Percentiles rank a stretch among this genome's conserved stretches.
Conservation (phyloP, 1,140 invertebrate genomes). For the Streblospio benedicti region DNA sequence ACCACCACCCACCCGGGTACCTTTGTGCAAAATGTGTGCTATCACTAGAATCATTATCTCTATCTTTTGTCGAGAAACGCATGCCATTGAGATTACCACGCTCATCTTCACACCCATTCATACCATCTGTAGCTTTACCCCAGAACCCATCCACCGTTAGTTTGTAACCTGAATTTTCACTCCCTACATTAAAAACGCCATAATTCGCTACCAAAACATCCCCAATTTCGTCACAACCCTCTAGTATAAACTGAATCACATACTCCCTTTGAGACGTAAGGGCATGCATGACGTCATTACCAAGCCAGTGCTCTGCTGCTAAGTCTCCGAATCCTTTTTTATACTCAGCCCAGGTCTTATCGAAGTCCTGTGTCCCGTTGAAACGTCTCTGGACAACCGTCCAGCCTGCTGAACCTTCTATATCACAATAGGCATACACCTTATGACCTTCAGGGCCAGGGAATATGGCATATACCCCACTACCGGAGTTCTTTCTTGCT, state of each 20-base stretch:
- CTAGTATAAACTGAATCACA: neutral
- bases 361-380: neutral
- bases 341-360: constrained; percentile 1
- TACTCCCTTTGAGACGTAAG: neutral
- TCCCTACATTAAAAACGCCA: neutral
- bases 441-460: too few species aligned
- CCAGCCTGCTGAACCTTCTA: too few species aligned
- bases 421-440: too few species aligned
- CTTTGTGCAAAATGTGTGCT: too few species aligned
- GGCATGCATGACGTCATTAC: neutral
- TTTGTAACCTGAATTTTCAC: neutral
- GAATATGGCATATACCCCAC: too few species aligned
- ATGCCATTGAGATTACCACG: too few species aligned
- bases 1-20: too few species aligned
- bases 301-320: neutral
- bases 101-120: too few species aligned
- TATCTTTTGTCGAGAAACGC: too few species aligned
- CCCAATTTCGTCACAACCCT: neutral
- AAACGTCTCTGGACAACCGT: neutral
- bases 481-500: too few species aligned
- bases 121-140: neutral
- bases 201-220: neutral
- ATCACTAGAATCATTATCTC: too few species aligned
- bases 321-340: neutral
- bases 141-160: neutral